Percentiles rank a stretch among this genome's conserved stretches.
Evolutionary conservation across 2,888 invertebrate species (phyloP).

Genomic region (Hemicrepidius hirtus): DNA sequence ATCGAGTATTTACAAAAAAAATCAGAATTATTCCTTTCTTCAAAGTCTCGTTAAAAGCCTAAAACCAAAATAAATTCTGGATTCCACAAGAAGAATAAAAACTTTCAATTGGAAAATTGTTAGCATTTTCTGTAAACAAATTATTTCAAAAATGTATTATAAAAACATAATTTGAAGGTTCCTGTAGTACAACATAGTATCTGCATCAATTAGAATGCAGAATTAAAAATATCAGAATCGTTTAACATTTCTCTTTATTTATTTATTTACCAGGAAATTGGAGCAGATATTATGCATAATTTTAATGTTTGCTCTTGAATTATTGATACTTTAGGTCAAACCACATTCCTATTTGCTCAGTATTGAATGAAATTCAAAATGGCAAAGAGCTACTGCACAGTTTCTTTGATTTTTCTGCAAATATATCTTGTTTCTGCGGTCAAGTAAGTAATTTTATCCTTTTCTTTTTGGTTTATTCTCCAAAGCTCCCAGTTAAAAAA

Average conservation of each 20-base stretch:
- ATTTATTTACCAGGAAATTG: constrained; percentile 29
- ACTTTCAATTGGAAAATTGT: no score
- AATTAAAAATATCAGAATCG: constrained; percentile 16
- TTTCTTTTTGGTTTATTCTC: background rate
- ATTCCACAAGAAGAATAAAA: no score
- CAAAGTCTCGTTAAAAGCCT: no score
- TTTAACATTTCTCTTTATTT: constrained; percentile 26
- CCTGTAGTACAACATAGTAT: background rate
- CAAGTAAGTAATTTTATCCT: constrained; percentile 5
- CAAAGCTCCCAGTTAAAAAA: no score
- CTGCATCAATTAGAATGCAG: constrained; percentile 10
- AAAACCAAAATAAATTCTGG: no score
- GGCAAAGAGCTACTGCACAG: constrained; percentile 4
- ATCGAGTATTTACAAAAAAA: no score
- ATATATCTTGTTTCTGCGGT: constrained; percentile 11
- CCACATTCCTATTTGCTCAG: constrained; percentile 24
- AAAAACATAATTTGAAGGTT: background rate
- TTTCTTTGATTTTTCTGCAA: constrained; percentile 7
- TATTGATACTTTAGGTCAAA: constrained; percentile 27
- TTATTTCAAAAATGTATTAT: background rate
- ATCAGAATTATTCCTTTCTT: no score
- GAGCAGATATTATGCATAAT: constrained; percentile 29
- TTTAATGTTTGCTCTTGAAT: constrained; percentile 29
- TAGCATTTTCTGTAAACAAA: no score
- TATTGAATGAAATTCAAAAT: constrained; percentile 17